phyloP scores from a whole-genome alignment of 1,140 invertebrate genomes.

The Hyles vespertilio region DNA sequence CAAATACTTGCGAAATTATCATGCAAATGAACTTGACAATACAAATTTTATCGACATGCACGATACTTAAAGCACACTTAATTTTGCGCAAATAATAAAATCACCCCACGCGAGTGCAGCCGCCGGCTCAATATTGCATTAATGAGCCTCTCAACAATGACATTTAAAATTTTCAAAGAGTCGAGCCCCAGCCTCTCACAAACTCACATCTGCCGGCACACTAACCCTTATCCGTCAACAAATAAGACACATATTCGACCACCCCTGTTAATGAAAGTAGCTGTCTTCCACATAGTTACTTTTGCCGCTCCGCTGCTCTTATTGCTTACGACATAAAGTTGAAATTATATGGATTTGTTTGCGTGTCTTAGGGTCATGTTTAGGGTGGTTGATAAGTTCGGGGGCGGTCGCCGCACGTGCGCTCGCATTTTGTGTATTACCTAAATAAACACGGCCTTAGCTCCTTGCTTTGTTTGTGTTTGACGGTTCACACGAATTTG shows the following conservation, averaged over 20 bases:
- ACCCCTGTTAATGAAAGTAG: too few species aligned
- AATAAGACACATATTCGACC: constrained; percentile 34
- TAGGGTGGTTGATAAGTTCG: constrained; percentile 41
- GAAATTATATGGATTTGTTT: constrained; percentile 21
- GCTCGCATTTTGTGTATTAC: constrained; percentile 66
- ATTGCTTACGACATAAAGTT: background rate
- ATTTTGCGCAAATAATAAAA: constrained; percentile 64
- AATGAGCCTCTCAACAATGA: constrained; percentile 69
- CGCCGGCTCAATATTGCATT: constrained; percentile 68
- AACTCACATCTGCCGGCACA: constrained; percentile 2
- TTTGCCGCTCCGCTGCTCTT: too few species aligned
- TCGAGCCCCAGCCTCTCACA: constrained; percentile 32
- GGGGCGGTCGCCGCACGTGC: constrained; percentile 56
- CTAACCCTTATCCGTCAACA: constrained; percentile 14
- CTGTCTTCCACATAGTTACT: too few species aligned
- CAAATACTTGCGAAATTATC: background rate
- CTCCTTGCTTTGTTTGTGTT: constrained; percentile 38
- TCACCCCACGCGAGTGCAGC: constrained; percentile 39
- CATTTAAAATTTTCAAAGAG: constrained; percentile 71
- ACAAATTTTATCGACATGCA: constrained; percentile 6
- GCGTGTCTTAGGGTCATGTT: constrained; percentile 22
- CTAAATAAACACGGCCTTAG: constrained; percentile 61
- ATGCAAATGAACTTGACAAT: constrained; percentile 4
- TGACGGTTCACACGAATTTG: constrained; percentile 52
- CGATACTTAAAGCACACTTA: constrained; percentile 33